These are phyloP conservation scores for Phyllotis vaccarum DNA, from an alignment of 2,797 vertebrate genomes.

Conservation along the genomic window DNA sequence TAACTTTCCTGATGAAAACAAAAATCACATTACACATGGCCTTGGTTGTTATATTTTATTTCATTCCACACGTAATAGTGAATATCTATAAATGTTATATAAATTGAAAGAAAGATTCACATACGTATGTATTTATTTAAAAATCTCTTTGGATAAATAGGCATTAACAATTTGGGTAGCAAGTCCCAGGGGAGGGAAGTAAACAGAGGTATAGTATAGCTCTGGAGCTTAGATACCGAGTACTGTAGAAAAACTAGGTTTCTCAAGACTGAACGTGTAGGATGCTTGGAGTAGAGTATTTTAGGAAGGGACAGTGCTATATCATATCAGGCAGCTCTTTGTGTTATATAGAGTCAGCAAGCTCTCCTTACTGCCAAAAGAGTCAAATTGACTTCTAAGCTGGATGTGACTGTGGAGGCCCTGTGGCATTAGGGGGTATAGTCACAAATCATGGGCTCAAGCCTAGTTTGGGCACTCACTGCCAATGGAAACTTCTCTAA, in stretches of 20 bases:
- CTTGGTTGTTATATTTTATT: constrained; percentile 58
- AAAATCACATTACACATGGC: constrained; percentile 36
- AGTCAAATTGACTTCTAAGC: not conserved
- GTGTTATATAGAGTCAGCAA: not conserved
- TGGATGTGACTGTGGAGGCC: not conserved
- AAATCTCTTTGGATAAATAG: constrained; percentile 25
- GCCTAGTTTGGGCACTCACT: not conserved
- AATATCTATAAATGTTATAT: constrained; percentile 50
- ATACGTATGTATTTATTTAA: constrained; percentile 34
- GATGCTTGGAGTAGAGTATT: not conserved
- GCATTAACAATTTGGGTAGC: not conserved
- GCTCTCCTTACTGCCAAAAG: not conserved
- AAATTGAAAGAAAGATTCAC: constrained; percentile 14
- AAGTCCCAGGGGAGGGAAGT: not conserved
- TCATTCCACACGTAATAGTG: constrained; percentile 27
- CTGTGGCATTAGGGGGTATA: not conserved
- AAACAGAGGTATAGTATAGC: not conserved
- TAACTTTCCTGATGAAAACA: constrained; percentile 47
- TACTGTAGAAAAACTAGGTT: not conserved
- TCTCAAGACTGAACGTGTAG: constrained; percentile 12
- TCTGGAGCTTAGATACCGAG: constrained; percentile 38
- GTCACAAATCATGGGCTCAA: not conserved
- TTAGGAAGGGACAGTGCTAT: not conserved
- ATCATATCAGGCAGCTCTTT: not conserved
- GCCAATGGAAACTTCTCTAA: not conserved